A percentile compares a stretch with the other conserved stretches of the same genome.
Conservation (phyloP, 1,140 invertebrate species). For the Sarcophaga bullata region DNA sequence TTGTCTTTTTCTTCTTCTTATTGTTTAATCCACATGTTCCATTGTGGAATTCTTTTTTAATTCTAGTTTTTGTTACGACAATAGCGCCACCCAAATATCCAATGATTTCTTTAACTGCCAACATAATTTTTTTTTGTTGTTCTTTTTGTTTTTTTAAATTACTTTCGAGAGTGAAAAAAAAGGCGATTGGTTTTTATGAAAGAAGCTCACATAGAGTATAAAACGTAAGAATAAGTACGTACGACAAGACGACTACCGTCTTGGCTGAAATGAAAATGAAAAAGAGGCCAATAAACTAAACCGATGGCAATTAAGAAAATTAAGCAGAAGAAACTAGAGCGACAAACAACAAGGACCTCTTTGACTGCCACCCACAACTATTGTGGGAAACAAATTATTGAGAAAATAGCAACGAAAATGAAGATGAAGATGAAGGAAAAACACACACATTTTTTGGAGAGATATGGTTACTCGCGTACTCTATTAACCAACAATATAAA, state of each 20-base stretch:
- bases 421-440: not conserved
- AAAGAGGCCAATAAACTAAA: conserved; percentile 32
- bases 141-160: not conserved
- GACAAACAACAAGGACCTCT: conserved; percentile 36
- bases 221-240: not conserved
- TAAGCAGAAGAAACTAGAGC: conserved; percentile 37
- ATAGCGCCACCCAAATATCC: conserved; percentile 35
- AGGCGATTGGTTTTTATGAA: not conserved
- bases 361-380: conserved; percentile 40
- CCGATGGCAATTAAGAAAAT: conserved; percentile 36
- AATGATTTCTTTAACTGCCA: conserved; percentile 37
- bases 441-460: not conserved
- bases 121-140: conserved; percentile 16
- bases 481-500: conserved; percentile 21
- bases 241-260: not conserved
- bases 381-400: conserved; percentile 40
- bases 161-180: not conserved
- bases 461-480: not conserved
- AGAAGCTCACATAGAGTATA: not conserved
- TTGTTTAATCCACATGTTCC: not conserved
- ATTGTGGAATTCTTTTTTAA: too few relatives aligned
- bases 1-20: not conserved
- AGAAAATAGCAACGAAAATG: conserved; percentile 12
- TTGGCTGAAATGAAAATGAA: not conserved
- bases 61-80: not conserved